Evolutionary conservation across 2,888 invertebrate genomes (phyloP), one percentile per base, ranked within the genome.

Genomic region (Eumerus sabulonum): DNA sequence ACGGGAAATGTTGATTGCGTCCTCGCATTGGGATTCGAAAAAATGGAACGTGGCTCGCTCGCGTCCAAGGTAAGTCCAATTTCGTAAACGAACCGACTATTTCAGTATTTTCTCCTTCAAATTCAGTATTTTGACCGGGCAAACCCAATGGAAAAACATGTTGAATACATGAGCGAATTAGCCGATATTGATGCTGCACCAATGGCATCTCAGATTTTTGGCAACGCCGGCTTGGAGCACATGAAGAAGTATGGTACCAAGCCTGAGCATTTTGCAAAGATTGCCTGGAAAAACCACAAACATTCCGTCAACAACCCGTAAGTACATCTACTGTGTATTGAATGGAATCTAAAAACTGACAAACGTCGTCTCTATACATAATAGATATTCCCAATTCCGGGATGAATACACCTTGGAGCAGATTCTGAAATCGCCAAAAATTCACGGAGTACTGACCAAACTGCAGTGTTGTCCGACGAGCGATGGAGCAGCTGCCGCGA

Each of bases 391-490:
- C 0, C 99, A 99, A 88, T 98, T 98, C 87, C 94, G 94, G 85
- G 94, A 96, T 82, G 96, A 96, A 86, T 98, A 98, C 87, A 93
- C 94, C 0, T 89, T 99, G 81, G 95, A 99, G 70, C 94, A 99
- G 90, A 95, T 99, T 70, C 90, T 95, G 87, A 93, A 94, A 11
- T 96, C 98, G 0, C 94, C 96, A n/a, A 91, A 92, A 86, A 93
- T 99, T 82, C 96, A 94, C 89, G 97, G 96, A 1, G 96, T 97
- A 0, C 90, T 99, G 51, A 99, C 99, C 1, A 98, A 98, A 87
- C 90, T 99, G 11, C 98, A 98, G 87, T 99, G 99, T 88, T 98
- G 98, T 86, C 99, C 99, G 0, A 99, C 99, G 0, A 98, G 98
- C 51, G 98, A 99, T 90, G 99, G 99, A n/a, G 93, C 97, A 0